Conservation (phyloP, 2,113 vertebrate genomes). For the Opisthocomus hoazin region DNA sequence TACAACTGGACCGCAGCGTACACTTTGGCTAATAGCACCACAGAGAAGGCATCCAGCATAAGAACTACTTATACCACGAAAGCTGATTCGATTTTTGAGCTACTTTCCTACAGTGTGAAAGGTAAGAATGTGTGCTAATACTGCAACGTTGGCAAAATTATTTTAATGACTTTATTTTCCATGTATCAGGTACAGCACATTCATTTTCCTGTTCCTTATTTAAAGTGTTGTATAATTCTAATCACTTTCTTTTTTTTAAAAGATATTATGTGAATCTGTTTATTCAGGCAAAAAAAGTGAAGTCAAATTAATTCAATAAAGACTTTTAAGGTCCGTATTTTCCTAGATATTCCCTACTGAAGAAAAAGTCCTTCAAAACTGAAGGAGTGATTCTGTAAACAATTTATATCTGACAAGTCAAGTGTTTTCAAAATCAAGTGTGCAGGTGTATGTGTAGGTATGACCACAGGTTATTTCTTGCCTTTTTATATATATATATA, state of each 20-base stretch:
- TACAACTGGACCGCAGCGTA: conserved; percentile 87
- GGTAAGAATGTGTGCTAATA: conserved; percentile 69
- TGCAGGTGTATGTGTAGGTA: background rate
- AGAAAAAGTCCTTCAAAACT: background rate
- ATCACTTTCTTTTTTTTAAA: background rate
- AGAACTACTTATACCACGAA: conserved; percentile 70
- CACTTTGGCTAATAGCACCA: conserved; percentile 77
- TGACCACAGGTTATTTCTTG: background rate
- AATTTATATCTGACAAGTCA: background rate
- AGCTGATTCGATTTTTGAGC: conserved; percentile 74
- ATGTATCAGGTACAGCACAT: background rate
- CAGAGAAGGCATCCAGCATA: conserved; percentile 61
- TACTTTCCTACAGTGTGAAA: conserved; percentile 85
- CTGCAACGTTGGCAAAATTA: background rate
- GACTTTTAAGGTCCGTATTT: background rate
- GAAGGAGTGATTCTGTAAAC: background rate
- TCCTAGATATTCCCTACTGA: background rate
- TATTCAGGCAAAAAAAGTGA: background rate
- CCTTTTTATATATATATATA: background rate
- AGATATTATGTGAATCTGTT: background rate
- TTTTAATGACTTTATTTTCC: background rate
- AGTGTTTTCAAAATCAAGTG: background rate
- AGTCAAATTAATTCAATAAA: background rate
- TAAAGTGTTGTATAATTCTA: background rate
- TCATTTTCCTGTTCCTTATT: background rate